A percentile compares a stretch with the other conserved stretches of the same genome.
Evolutionary conservation across 2,113 vertebrate genomes (phyloP).

Genomic region (Hucho hucho): DNA sequence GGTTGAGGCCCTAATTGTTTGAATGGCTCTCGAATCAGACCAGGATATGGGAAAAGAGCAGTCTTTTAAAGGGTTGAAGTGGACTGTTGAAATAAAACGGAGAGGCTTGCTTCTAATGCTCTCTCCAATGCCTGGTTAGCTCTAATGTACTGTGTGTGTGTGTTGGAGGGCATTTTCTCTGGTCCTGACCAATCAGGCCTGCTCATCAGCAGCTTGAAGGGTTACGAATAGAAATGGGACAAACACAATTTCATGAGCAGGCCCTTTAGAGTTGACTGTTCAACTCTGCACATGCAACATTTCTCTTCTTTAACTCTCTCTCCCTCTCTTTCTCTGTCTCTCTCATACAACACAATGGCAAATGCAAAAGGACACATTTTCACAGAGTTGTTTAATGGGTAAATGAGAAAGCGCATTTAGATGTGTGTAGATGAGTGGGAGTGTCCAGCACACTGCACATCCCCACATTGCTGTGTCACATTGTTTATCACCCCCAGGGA

Average conservation of each 20-base stretch:
- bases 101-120: not conserved
- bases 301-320: not conserved
- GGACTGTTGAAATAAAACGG: not conserved
- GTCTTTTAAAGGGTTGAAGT: not conserved
- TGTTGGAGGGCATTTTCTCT: not conserved
- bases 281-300: not conserved
- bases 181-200: not conserved
- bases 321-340: not conserved
- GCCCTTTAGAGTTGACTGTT: not conserved
- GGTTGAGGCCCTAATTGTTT: not conserved
- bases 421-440: too few relatives aligned
- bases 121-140: not conserved
- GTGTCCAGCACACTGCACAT: not conserved
- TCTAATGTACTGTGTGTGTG: not conserved
- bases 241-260: not conserved
- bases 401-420: too few relatives aligned
- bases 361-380: not conserved
- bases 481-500: not conserved
- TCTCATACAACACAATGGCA: not conserved
- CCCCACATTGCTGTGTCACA: not conserved
- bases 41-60: not conserved
- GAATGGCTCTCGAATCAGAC: not conserved
- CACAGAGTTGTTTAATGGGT: not conserved
- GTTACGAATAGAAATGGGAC: not conserved
- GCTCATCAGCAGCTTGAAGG: not conserved